phyloP scores from a whole-genome alignment of 2,888 invertebrate species.

The Macrophya annulata region DNA sequence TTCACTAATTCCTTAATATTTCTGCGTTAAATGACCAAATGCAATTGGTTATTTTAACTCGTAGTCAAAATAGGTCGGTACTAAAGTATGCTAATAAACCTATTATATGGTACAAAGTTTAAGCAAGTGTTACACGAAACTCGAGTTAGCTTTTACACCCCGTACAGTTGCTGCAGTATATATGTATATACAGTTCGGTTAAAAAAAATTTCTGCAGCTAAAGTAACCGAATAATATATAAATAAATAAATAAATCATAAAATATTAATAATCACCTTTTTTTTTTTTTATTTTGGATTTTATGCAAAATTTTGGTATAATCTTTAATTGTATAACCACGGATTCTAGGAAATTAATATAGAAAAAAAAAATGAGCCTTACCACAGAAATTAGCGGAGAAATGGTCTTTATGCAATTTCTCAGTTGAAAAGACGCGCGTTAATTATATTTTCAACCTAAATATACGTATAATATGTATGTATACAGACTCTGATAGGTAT shows the following conservation, averaged over 20 bases:
- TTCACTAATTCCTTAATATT: conserved; percentile 9
- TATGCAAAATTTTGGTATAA: not conserved
- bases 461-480: not conserved
- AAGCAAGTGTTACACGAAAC: not conserved
- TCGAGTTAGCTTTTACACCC: too few species aligned
- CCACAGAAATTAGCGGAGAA: not conserved
- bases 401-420: not conserved
- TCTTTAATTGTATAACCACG: not conserved
- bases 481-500: not conserved
- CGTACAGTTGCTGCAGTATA: too few species aligned
- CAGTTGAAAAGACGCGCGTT: not conserved
- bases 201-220: too few species aligned
- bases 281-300: too few species aligned
- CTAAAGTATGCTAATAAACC: not conserved
- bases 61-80: not conserved
- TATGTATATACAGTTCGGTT: too few species aligned
- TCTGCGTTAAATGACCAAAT: not conserved
- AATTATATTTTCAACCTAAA: not conserved
- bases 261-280: too few species aligned
- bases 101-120: not conserved
- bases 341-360: not conserved
- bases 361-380: not conserved
- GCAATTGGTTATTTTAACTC: not conserved
- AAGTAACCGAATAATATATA: too few species aligned
- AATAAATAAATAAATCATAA: too few species aligned